Percentiles rank a stretch among this genome's conserved stretches.
Evolutionary conservation across 92 coral and sea anemone genomes (phyloP).

Genomic region (Chrysogorgia sp.): DNA sequence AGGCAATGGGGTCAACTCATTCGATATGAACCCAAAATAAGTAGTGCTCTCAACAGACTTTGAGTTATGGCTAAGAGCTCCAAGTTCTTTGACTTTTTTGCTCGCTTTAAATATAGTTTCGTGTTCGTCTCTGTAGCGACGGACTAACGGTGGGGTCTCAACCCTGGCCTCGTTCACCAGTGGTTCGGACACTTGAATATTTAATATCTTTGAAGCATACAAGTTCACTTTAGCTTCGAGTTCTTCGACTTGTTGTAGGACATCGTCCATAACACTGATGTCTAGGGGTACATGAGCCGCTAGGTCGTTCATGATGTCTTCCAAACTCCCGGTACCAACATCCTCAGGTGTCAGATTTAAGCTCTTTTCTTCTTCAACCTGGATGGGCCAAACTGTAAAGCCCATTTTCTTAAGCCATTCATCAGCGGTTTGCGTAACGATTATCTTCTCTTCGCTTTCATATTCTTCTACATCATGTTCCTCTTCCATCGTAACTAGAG

Average conservation of each 20-base stretch:
- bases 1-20: slow-evolving; percentile 93
- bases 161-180: slow-evolving; percentile 47
- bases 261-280: slow-evolving; percentile 80
- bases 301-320: slow-evolving; percentile 78
- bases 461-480: slow-evolving; percentile 66
- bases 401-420: slow-evolving; percentile 71
- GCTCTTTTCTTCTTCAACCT: slow-evolving; percentile 60
- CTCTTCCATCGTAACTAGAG: slow-evolving; percentile 69
- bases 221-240: slow-evolving; percentile 64
- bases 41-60: slow-evolving; percentile 56
- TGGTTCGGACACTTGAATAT: slow-evolving; percentile 55
- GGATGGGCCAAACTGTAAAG: slow-evolving; percentile 69
- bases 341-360: slow-evolving; percentile 67
- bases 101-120: slow-evolving; percentile 6
- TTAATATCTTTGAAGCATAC: slow-evolving; percentile 60
- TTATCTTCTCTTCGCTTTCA: slow-evolving; percentile 46
- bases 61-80: background rate
- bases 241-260: slow-evolving; percentile 66
- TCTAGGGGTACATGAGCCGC: slow-evolving; percentile 80
- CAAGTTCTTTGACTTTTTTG: slow-evolving; percentile 13
- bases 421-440: slow-evolving; percentile 68
- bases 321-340: slow-evolving; percentile 89
- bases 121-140: slow-evolving; percentile 5
- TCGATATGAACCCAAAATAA: slow-evolving; percentile 85
- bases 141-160: slow-evolving; percentile 27